A percentile compares a stretch with the other conserved stretches of the same genome.
These are phyloP conservation scores for Halichoeres trimaculatus DNA, from an alignment of 2,113 vertebrate species.

Conservation along the genomic window DNA sequence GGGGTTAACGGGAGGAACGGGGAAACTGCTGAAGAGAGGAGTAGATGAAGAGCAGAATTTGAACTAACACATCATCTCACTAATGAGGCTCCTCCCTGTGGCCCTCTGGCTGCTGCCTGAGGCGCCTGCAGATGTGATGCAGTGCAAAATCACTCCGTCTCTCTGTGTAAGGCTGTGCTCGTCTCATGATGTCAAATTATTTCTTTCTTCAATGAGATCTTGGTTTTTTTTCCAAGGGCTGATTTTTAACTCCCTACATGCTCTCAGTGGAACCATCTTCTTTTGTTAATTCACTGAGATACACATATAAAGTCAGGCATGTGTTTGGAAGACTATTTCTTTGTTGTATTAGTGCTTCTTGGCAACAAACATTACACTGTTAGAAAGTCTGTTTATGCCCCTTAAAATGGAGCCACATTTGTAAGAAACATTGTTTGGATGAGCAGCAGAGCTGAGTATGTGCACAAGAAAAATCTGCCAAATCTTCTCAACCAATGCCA, in stretches of 20 bases:
- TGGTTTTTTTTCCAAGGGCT: background rate
- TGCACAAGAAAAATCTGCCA: too few species aligned
- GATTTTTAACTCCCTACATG: background rate
- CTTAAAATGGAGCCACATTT: too few species aligned
- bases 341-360: too few species aligned
- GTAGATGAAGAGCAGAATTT: conserved; percentile 21
- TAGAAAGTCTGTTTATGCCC: too few species aligned
- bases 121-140: conserved; percentile 16
- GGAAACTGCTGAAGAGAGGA: conserved; percentile 1
- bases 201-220: too few species aligned
- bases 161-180: background rate
- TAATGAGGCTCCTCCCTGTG: conserved; percentile 38
- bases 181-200: background rate
- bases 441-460: too few species aligned
- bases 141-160: conserved; percentile 4
- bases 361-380: too few species aligned
- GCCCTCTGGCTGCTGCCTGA: conserved; percentile 28
- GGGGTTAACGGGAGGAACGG: conserved; percentile 18
- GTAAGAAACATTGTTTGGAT: too few species aligned
- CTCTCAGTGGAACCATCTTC: background rate
- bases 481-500: too few species aligned
- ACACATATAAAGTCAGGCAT: too few species aligned
- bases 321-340: too few species aligned
- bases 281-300: too few species aligned
- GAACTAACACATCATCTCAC: conserved; percentile 10